phyloP scores from a whole-genome alignment of 2,113 vertebrate species.

The Notothenia coriiceps region DNA sequence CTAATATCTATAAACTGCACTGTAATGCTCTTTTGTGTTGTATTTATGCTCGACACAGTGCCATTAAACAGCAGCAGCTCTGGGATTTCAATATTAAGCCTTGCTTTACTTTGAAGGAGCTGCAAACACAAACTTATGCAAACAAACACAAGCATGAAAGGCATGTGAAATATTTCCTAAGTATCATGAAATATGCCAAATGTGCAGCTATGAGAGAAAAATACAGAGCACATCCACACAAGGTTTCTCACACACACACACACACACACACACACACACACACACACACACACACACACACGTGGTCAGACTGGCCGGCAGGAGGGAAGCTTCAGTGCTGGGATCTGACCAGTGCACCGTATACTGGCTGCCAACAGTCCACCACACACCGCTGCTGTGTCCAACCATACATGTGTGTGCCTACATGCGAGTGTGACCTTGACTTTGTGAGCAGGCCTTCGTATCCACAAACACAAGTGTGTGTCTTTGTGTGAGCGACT shows the following conservation, averaged over 20 bases:
- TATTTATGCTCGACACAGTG: background rate
- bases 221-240: conserved; percentile 1
- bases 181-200: conserved; percentile 18
- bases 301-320: conserved; percentile 79
- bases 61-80: conserved; percentile 4
- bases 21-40: background rate
- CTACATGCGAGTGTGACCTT: conserved; percentile 17
- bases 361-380: conserved; percentile 56
- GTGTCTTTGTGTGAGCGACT: conserved; percentile 14
- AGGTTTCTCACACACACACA: conserved; percentile 17
- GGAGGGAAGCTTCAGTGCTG: conserved; percentile 61
- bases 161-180: conserved; percentile 6
- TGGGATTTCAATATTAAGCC: background rate
- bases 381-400: conserved; percentile 38
- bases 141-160: background rate
- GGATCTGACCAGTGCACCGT: conserved; percentile 65
- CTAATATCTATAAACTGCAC: no score
- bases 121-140: conserved; percentile 4
- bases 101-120: background rate
- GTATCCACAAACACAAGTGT: conserved; percentile 14
- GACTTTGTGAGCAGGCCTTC: conserved; percentile 11
- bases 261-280: no score
- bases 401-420: conserved; percentile 38
- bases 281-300: conserved; percentile 32
- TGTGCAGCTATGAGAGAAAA: conserved; percentile 12